phyloP scores from a whole-genome alignment of 2,888 invertebrate genomes.

The Volucella bombylans region DNA sequence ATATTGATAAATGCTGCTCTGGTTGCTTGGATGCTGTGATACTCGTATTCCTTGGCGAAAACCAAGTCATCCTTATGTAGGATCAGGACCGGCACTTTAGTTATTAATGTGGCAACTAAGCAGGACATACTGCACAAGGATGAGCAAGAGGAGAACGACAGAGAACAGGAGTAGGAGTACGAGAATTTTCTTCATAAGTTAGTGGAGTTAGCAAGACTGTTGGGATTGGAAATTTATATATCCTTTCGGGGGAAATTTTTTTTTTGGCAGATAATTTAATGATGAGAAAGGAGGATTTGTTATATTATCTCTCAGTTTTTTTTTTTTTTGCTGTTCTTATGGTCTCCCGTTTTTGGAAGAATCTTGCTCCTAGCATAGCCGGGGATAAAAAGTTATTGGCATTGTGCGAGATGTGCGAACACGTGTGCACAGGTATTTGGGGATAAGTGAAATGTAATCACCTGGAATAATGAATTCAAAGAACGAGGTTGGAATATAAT shows the following conservation, averaged over 20 bases:
- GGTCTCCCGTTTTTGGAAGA: neutral
- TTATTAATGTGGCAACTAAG: constrained; percentile 58
- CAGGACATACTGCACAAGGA: constrained; percentile 16
- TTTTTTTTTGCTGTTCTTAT: neutral
- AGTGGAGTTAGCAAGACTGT: constrained; percentile 1
- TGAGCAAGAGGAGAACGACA: neutral
- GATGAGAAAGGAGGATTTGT: constrained; percentile 36
- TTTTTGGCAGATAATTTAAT: constrained; percentile 66
- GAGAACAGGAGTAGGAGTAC: neutral
- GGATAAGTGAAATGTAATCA: constrained; percentile 46
- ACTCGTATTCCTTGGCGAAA: constrained; percentile 28
- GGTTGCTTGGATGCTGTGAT: too few relatives aligned
- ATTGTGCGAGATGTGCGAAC: neutral
- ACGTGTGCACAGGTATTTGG: neutral
- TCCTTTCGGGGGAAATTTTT: constrained; percentile 31
- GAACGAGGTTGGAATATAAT: neutral
- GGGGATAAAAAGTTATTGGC: neutral
- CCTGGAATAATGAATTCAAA: constrained; percentile 35
- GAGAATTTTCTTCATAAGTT: neutral
- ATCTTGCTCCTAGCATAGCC: neutral
- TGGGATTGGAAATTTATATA: constrained; percentile 69
- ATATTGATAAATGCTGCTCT: constrained; percentile 60
- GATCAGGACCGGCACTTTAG: constrained; percentile 6
- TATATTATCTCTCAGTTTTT: neutral
- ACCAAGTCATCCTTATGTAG: constrained; percentile 50